Conservation (phyloP, 2,797 vertebrate genomes). For the Rhynchotus rufescens region DNA sequence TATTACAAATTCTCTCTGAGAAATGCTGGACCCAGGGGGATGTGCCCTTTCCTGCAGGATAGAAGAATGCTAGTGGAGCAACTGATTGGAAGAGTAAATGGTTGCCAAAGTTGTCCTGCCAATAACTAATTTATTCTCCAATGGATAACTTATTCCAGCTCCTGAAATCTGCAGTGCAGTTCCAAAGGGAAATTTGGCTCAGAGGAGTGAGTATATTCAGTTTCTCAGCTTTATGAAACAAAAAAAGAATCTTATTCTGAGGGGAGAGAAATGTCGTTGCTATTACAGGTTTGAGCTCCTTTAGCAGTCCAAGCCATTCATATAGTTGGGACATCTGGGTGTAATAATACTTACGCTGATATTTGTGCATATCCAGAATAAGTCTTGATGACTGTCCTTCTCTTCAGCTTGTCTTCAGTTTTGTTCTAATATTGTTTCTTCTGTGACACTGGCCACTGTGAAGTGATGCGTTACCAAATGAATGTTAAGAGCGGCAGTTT, state of each 20-base stretch:
- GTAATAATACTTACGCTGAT: background rate
- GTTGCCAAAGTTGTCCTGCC: conserved; percentile 57
- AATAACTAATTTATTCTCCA: conserved; percentile 57
- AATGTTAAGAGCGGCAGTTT: background rate
- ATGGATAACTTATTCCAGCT: conserved; percentile 51
- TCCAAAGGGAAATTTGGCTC: conserved; percentile 43
- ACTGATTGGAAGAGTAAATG: conserved; percentile 30
- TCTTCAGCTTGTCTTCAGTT: background rate
- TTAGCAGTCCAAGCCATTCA: background rate
- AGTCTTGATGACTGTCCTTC: background rate
- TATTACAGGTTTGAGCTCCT: background rate
- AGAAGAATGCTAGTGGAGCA: conserved; percentile 2
- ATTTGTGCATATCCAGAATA: background rate
- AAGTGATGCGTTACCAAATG: background rate
- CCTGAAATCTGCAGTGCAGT: background rate
- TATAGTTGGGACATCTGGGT: background rate
- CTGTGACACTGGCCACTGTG: background rate
- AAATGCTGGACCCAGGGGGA: background rate
- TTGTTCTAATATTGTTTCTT: background rate
- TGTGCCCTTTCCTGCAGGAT: background rate
- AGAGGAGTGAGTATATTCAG: background rate
- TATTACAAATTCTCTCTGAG: background rate
- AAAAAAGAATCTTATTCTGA: background rate
- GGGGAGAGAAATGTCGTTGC: background rate
- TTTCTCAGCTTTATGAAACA: background rate